These are phyloP conservation scores for Tragulus kanchil DNA, from an alignment of 2,113 vertebrate genomes.

Conservation along the genomic window DNA sequence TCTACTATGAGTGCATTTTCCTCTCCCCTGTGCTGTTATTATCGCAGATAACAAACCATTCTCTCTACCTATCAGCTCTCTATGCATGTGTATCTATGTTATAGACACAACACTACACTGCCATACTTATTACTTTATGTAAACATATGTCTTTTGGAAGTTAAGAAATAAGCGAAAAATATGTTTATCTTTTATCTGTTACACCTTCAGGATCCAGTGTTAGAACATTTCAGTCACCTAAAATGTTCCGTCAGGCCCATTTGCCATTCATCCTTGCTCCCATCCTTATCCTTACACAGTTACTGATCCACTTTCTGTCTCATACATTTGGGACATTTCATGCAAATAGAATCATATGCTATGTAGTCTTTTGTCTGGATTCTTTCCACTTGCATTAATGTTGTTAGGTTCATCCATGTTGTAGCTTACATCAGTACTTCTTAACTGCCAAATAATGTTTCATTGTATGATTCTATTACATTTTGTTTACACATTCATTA, in stretches of 20 bases:
- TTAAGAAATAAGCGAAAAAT: neutral
- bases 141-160: neutral
- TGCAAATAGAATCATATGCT: too few species aligned
- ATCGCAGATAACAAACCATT: neutral
- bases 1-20: neutral
- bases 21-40: neutral
- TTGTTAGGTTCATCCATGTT: neutral
- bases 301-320: neutral
- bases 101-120: neutral
- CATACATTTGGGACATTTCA: neutral
- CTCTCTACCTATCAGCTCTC: neutral
- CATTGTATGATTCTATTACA: neutral
- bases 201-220: neutral
- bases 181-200: neutral
- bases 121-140: neutral
- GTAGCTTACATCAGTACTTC: neutral
- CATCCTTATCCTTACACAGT: neutral
- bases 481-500: neutral
- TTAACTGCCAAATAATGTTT: neutral
- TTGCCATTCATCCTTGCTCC: neutral
- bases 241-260: neutral
- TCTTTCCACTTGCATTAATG: neutral
- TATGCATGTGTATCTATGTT: neutral
- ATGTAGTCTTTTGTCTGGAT: neutral
- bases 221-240: neutral